These are phyloP conservation scores for Pangasius larnaudii DNA, from an alignment of 2,797 vertebrate species.

Conservation along the genomic window DNA sequence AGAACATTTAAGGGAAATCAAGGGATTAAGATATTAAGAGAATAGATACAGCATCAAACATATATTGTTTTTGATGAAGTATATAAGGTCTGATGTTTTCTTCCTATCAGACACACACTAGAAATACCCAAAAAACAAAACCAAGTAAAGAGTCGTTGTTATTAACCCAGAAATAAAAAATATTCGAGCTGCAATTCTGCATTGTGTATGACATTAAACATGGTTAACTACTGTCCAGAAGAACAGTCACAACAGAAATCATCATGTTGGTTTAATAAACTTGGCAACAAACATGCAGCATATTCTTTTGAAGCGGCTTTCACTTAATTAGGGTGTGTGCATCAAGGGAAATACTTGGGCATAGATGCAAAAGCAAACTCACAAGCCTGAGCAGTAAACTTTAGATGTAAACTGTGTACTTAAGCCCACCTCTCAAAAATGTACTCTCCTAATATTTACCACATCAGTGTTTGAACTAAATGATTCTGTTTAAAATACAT, in stretches of 20 bases:
- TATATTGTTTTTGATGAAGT: not conserved
- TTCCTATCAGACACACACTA: not conserved
- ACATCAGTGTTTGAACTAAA: not conserved
- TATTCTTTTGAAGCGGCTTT: not conserved
- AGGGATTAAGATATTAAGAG: not conserved
- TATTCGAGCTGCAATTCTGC: not conserved
- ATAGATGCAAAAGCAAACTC: not conserved
- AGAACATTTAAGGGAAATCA: not conserved
- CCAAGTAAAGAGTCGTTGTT: not conserved
- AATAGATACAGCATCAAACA: not conserved
- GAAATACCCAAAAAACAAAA: not conserved
- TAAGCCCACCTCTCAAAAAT: not conserved
- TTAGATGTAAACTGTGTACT: slow-evolving; percentile 21
- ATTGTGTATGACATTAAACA: slow-evolving; percentile 43
- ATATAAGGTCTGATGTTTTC: not conserved
- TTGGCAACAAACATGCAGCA: not conserved
- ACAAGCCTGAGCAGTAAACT: not conserved
- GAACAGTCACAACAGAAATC: not conserved
- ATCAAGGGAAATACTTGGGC: not conserved
- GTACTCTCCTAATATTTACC: slow-evolving; percentile 19
- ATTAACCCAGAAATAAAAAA: not conserved
- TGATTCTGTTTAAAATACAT: slow-evolving; percentile 14
- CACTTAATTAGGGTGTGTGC: not conserved
- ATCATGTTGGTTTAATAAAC: slow-evolving; percentile 8
- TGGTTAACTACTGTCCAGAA: not conserved